phyloP scores from a whole-genome alignment of 2,113 vertebrate species.

The Trochalopteron elliotii region DNA sequence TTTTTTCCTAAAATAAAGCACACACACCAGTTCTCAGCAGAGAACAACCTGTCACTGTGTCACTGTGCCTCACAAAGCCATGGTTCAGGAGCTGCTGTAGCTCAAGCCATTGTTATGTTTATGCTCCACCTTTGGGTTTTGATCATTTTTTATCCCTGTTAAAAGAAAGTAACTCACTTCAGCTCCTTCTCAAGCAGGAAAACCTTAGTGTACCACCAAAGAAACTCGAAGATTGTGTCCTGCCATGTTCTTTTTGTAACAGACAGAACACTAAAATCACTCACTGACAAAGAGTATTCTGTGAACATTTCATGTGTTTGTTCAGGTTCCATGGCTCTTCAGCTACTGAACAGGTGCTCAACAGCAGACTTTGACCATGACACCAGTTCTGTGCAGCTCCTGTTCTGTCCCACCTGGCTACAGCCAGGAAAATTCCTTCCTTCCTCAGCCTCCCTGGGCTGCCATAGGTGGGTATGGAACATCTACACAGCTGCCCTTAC shows the following conservation, averaged over 20 bases:
- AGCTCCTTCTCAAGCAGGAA: background rate
- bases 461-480: rapidly evolving
- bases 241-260: background rate
- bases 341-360: background rate
- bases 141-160: background rate
- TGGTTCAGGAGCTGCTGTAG: background rate
- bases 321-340: background rate
- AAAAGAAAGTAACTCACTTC: background rate
- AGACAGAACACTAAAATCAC: background rate
- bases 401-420: background rate
- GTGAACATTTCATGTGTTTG: background rate
- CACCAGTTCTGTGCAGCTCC: background rate
- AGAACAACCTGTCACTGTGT: background rate
- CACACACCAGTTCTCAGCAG: background rate
- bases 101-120: background rate
- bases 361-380: background rate
- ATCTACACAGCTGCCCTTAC: background rate
- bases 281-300: background rate
- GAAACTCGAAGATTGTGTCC: background rate
- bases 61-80: background rate
- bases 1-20: background rate
- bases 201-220: background rate
- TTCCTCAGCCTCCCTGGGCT: background rate
- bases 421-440: background rate
- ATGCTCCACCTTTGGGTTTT: background rate